Conservation (phyloP, 2,888 invertebrate species). For the Scotopteryx bipunctaria region DNA sequence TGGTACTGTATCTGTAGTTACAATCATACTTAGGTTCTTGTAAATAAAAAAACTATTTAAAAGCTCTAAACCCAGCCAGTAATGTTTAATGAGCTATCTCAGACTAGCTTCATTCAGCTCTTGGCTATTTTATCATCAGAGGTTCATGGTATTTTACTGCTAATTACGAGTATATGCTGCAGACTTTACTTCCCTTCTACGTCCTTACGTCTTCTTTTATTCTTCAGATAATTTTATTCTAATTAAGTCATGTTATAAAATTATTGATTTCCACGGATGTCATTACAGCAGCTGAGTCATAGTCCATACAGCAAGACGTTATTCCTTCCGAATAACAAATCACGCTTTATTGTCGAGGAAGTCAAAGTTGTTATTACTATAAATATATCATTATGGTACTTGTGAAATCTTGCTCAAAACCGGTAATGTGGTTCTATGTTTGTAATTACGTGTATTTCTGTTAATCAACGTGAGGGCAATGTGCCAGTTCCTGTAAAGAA, state of each 20-base stretch:
- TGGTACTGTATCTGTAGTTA: constrained; percentile 3
- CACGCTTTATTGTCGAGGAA: constrained; percentile 19
- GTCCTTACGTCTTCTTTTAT: background rate
- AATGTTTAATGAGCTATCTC: too few relatives aligned
- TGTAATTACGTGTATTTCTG: constrained; percentile 12
- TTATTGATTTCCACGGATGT: constrained; percentile 11
- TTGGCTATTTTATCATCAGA: too few relatives aligned
- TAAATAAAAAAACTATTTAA: too few relatives aligned
- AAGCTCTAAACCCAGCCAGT: too few relatives aligned
- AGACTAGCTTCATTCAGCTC: too few relatives aligned
- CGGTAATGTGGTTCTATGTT: constrained; percentile 9
- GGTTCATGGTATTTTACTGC: too few relatives aligned
- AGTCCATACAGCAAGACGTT: background rate
- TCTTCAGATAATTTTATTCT: background rate
- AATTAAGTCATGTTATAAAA: background rate
- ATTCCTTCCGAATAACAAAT: constrained; percentile 17
- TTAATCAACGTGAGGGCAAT: constrained; percentile 14
- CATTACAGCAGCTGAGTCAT: constrained; percentile 5
- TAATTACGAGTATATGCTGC: too few relatives aligned
- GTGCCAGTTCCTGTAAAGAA: constrained; percentile 20
- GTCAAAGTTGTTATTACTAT: constrained; percentile 11
- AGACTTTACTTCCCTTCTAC: too few relatives aligned
- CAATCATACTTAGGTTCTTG: too few relatives aligned
- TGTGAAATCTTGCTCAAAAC: constrained; percentile 14
- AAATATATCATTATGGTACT: constrained; percentile 16